Evolutionary conservation across 1,140 invertebrate species (phyloP).

Genomic region (Trichonephila clavipes): DNA sequence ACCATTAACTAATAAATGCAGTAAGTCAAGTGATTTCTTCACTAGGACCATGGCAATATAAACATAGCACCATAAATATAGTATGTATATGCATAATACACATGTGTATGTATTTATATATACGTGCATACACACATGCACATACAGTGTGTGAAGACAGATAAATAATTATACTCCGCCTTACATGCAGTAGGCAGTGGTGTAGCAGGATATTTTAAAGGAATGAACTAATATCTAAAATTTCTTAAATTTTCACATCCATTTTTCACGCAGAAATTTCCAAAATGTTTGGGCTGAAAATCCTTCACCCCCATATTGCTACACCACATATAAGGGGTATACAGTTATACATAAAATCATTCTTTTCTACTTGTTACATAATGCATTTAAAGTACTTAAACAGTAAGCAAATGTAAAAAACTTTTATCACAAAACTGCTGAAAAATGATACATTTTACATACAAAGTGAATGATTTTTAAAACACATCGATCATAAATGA

Average conservation of each 20-base stretch:
- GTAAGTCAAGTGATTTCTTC: conserved; percentile 64
- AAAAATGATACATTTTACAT: conserved; percentile 47
- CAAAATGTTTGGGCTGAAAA: neutral
- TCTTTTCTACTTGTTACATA: conserved; percentile 38
- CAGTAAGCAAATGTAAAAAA: conserved; percentile 50
- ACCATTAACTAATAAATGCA: conserved; percentile 73
- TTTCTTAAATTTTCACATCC: conserved; percentile 42
- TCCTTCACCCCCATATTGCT: neutral
- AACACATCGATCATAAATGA: conserved; percentile 22
- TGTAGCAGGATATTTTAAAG: conserved; percentile 47
- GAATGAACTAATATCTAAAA: neutral
- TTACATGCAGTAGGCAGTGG: conserved; percentile 62
- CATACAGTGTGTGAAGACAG: conserved; percentile 25
- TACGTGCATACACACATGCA: neutral
- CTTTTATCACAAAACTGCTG: conserved; percentile 56
- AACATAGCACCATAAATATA: conserved; percentile 74
- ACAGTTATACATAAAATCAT: conserved; percentile 42
- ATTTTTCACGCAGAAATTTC: conserved; percentile 3
- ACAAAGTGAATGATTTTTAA: conserved; percentile 39
- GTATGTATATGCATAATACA: conserved; percentile 45
- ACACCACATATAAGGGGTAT: conserved; percentile 25
- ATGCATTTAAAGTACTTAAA: conserved; percentile 29
- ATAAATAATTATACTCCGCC: conserved; percentile 19
- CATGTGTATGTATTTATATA: conserved; percentile 28
- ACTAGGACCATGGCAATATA: conserved; percentile 73